Conservation (phyloP, 2,888 invertebrate genomes). For the Hirtodrosophila trivittata region DNA sequence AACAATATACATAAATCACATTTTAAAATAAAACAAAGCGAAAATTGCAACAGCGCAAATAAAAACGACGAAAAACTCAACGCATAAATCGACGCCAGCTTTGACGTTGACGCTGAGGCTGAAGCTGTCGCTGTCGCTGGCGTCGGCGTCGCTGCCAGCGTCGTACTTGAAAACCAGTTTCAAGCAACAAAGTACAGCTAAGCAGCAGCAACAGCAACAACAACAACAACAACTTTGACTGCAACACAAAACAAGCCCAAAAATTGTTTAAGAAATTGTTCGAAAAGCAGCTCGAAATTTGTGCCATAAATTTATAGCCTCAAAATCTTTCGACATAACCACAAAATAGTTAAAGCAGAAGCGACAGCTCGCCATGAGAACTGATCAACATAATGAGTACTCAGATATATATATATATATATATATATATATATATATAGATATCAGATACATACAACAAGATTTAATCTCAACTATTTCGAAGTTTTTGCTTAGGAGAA, state of each 20-base stretch:
- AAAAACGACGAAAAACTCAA: constrained; percentile 58
- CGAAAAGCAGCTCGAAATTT: constrained; percentile 13
- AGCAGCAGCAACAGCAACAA: constrained; percentile 46
- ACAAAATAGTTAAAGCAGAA: constrained; percentile 22
- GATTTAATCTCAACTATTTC: too few relatives aligned
- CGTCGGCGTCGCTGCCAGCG: constrained; percentile 32
- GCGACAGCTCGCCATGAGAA: background rate
- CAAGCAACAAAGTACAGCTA: constrained; percentile 68
- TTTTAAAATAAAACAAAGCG: constrained; percentile 74
- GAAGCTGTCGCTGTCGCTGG: constrained; percentile 3
- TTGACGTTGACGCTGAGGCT: constrained; percentile 15
- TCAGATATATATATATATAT: too few relatives aligned
- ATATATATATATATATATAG: constrained; percentile 3
- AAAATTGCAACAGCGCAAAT: constrained; percentile 70
- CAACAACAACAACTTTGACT: constrained; percentile 28
- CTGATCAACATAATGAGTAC: too few relatives aligned
- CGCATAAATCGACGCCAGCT: constrained; percentile 66
- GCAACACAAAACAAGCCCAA: constrained; percentile 47
- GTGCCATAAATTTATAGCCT: constrained; percentile 30
- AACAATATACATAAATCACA: constrained; percentile 73
- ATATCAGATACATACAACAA: constrained; percentile 12
- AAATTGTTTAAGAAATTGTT: constrained; percentile 38
- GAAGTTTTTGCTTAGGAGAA: too few relatives aligned
- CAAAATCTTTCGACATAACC: constrained; percentile 30
- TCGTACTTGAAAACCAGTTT: constrained; percentile 78